Conservation (phyloP, 2,888 invertebrate genomes). For the Julus scanicus region DNA sequence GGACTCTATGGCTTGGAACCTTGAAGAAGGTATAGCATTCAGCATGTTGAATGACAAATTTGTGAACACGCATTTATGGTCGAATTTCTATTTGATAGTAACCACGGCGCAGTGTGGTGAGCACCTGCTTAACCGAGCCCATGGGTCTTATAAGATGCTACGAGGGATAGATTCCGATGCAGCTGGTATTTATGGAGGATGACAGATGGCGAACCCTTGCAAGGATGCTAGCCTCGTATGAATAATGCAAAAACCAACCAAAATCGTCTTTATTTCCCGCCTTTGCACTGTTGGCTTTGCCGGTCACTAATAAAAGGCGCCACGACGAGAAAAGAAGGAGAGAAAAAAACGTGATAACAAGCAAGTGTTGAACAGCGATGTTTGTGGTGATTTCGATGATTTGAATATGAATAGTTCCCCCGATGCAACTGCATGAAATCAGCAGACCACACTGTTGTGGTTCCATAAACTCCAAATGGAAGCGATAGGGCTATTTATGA, state of each 20-base stretch:
- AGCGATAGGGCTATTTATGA: background rate
- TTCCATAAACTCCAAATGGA: conserved; percentile 2
- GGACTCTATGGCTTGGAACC: background rate
- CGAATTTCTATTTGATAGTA: background rate
- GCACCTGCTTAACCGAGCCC: background rate
- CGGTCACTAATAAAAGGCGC: background rate
- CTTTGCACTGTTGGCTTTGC: background rate
- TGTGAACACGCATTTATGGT: background rate
- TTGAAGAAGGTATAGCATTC: background rate
- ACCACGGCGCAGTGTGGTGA: background rate
- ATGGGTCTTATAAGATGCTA: background rate
- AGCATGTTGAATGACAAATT: background rate
- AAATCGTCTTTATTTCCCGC: background rate
- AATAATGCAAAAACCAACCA: conserved; percentile 14
- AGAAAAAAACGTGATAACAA: background rate
- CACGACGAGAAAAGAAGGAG: background rate
- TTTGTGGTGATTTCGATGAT: conserved; percentile 14
- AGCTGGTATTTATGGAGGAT: conserved; percentile 19
- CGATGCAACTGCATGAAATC: background rate
- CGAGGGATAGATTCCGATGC: conserved; percentile 2
- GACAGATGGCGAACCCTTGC: background rate
- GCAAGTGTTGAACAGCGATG: conserved; percentile 26
- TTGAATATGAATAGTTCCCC: conserved; percentile 25
- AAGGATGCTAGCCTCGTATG: background rate
- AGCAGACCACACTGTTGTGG: conserved; percentile 3